A percentile compares a stretch with the other conserved stretches of the same genome.
These are phyloP conservation scores for Hypercompe scribonia DNA, from an alignment of 2,888 invertebrate species.

Conservation along the genomic window DNA sequence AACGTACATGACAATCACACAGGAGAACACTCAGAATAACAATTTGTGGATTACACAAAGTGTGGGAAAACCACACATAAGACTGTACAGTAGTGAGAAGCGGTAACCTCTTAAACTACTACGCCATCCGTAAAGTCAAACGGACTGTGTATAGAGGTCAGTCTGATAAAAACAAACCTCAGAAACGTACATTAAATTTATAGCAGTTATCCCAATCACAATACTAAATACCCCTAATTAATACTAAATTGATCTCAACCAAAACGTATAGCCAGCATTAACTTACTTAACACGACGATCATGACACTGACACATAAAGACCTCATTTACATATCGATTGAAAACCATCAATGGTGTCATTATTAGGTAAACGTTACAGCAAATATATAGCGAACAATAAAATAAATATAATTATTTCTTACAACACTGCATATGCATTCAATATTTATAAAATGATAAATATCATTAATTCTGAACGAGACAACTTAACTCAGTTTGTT, in stretches of 20 bases:
- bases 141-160: too few relatives aligned
- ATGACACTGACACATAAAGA: constrained; percentile 13
- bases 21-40: too few relatives aligned
- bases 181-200: not conserved
- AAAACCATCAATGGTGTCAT: constrained; percentile 14
- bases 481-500: not conserved
- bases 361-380: not conserved
- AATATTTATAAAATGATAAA: not conserved
- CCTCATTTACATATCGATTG: constrained; percentile 18
- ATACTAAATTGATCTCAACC: not conserved
- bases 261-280: constrained; percentile 1
- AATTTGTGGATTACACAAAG: too few relatives aligned
- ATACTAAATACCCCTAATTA: not conserved
- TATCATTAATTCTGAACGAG: not conserved
- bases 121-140: too few relatives aligned
- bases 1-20: too few relatives aligned
- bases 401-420: not conserved
- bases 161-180: too few relatives aligned
- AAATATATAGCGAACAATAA: not conserved
- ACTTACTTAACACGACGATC: constrained; percentile 5
- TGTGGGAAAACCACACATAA: too few relatives aligned
- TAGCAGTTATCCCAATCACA: constrained; percentile 7
- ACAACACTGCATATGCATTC: not conserved
- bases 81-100: too few relatives aligned
- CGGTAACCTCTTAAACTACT: too few relatives aligned